phyloP scores from a whole-genome alignment of 1,140 invertebrate genomes.

The Oppia nitens region DNA sequence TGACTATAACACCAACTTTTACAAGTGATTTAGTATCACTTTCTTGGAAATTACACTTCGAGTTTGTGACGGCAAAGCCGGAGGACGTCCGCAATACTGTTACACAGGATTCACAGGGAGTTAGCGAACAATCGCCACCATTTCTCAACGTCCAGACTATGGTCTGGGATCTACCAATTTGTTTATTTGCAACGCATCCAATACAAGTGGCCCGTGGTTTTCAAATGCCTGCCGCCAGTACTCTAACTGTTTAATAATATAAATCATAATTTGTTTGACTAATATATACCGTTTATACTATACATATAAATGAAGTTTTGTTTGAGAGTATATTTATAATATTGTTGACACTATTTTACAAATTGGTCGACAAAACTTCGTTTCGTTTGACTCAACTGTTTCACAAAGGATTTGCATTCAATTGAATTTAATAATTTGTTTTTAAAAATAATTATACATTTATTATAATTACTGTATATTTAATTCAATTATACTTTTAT shows the following conservation, averaged over 20 bases:
- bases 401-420: too few species aligned
- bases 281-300: background rate
- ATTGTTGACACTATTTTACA: too few species aligned
- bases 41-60: constrained; percentile 85
- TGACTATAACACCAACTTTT: constrained; percentile 84
- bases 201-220: constrained; percentile 40
- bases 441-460: too few species aligned
- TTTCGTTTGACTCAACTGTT: too few species aligned
- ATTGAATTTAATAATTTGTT: too few species aligned
- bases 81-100: constrained; percentile 23
- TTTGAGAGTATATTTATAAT: too few species aligned
- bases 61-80: constrained; percentile 67
- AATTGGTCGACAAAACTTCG: too few species aligned
- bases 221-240: constrained; percentile 12
- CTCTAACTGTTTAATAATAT: constrained; percentile 7
- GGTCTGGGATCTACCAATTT: constrained; percentile 91
- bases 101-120: constrained; percentile 27
- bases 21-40: constrained; percentile 65
- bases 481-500: too few species aligned
- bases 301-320: background rate
- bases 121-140: constrained; percentile 56
- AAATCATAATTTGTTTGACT: background rate
- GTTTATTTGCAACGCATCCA: constrained; percentile 73
- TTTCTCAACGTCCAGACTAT: constrained; percentile 84
- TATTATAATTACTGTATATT: too few species aligned